These are phyloP conservation scores for Drosophila greeni DNA, from an alignment of 2,888 invertebrate species.

Conservation along the genomic window DNA sequence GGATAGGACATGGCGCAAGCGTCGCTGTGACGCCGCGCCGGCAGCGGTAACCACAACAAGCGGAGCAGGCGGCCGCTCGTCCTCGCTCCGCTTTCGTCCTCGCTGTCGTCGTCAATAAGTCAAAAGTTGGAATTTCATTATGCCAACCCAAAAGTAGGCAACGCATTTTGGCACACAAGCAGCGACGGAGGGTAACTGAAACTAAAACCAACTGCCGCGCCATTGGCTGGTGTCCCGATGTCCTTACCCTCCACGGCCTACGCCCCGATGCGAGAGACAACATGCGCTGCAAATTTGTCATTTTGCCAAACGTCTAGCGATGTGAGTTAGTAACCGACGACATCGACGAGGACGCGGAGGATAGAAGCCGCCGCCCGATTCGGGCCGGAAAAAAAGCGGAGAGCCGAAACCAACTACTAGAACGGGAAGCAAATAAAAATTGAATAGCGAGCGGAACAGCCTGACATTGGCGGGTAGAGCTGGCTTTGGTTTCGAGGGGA, in stretches of 20 bases:
- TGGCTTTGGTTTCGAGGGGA: slow-evolving; percentile 22
- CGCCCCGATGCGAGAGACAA: slow-evolving; percentile 51
- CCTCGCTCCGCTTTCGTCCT: slow-evolving; percentile 32
- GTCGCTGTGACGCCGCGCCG: slow-evolving; percentile 60
- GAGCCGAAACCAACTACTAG: slow-evolving; percentile 33
- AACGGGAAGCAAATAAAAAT: slow-evolving; percentile 62
- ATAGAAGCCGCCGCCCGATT: slow-evolving; percentile 23
- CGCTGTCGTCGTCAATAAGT: slow-evolving; percentile 74
- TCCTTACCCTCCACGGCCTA: slow-evolving; percentile 31
- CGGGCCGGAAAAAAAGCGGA: slow-evolving; percentile 19
- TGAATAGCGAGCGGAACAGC: slow-evolving; percentile 38
- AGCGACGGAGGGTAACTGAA: slow-evolving; percentile 48
- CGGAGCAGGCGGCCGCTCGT: slow-evolving; percentile 25
- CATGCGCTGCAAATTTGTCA: slow-evolving; percentile 72
- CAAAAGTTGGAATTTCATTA: slow-evolving; percentile 77
- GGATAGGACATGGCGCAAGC: slow-evolving; percentile 41
- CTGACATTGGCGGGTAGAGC: slow-evolving; percentile 51
- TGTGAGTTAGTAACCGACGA: slow-evolving; percentile 49
- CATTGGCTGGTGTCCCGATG: slow-evolving; percentile 54
- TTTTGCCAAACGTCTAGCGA: slow-evolving; percentile 70
- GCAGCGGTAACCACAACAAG: slow-evolving; percentile 45
- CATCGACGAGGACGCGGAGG: slow-evolving; percentile 41
- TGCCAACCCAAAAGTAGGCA: slow-evolving; percentile 71
- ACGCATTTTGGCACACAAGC: slow-evolving; percentile 70
- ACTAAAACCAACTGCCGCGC: slow-evolving; percentile 62